Evolutionary conservation across 1,140 invertebrate genomes (phyloP), one percentile per base, ranked within the genome.

Genomic region (Aplysia californica): DNA sequence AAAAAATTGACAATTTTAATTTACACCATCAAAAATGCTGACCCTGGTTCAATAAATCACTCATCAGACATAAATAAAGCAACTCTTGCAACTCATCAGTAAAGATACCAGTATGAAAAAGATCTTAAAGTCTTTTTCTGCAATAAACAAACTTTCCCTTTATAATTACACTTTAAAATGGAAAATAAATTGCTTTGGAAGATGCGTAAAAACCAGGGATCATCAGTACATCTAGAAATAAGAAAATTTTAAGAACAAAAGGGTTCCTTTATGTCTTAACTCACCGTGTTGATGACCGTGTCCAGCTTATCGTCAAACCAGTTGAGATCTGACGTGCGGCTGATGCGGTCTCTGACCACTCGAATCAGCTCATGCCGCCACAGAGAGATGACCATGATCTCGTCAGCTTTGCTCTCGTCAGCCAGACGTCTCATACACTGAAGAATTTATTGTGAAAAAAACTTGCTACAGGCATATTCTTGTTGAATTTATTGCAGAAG

Each of bases 291-390:
- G 23, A 89, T 71, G 23, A 82, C 76, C 58, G 84, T 76, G 23
- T 83, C 76, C 38, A 89, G 75, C 33, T 82, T 84, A 23, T 85
- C 80, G 77, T 89, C 87, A 70, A 87, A 88, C 87, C 87, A 89
- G 55, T 83, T 85, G 20, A 86, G 75, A 72, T 89, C 88, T 3
- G 86, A 77, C 20, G 78, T 83, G 59, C 86, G 75, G 64, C 84
- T 82, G 35, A 90, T 79, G 69, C 84, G 75, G 77, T 89, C 87
- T 73, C 84, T 76, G 38, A 90, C 85, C 44, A 87, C 86, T 72
- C 87, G 80, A 26, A 81, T 76, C 75, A 89, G 83, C 68, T 90
- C 89, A 78, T 90, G 86, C 82, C 79, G 80, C 88, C 87, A 90
- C 58, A 90, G 76, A 1, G 87, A 88, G 38, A 89, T 79, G 26